These are phyloP conservation scores for Limnodromus scolopaceus DNA, from an alignment of 2,797 vertebrate genomes.

Conservation along the genomic window DNA sequence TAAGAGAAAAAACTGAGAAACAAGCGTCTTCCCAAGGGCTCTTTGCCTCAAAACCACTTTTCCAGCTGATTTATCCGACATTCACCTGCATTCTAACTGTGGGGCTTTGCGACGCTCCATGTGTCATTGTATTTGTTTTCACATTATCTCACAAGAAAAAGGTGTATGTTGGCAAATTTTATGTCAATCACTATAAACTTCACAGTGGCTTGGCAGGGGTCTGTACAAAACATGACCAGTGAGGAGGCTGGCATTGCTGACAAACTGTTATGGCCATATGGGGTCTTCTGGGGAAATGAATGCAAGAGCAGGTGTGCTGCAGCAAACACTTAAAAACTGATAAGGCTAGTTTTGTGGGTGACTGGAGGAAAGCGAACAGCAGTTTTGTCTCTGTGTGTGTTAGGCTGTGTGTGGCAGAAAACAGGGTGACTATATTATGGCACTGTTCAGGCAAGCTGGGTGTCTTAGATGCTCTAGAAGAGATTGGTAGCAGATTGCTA, in stretches of 20 bases:
- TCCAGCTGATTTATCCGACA: not conserved
- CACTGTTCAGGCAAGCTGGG: not conserved
- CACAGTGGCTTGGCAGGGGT: not conserved
- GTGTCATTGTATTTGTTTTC: not conserved
- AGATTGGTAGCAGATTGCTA: not conserved
- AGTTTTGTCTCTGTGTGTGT: not conserved
- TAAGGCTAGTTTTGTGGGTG: not conserved
- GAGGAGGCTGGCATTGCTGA: not conserved
- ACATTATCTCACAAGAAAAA: not conserved
- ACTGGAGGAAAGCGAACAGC: not conserved
- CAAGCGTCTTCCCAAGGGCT: not conserved
- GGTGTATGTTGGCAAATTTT: not conserved
- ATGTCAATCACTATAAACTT: not conserved
- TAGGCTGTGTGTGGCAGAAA: not conserved
- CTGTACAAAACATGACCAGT: not conserved
- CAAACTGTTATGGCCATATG: not conserved
- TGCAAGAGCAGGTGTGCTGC: not conserved
- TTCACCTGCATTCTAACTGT: not conserved
- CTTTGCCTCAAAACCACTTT: not conserved
- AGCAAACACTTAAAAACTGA: not conserved
- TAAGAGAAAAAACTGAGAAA: not conserved
- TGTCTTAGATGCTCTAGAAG: not conserved
- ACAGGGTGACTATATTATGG: not conserved
- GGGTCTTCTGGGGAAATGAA: not conserved
- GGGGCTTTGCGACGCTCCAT: rapidly evolving